A percentile compares a stretch with the other conserved stretches of the same genome.
These are phyloP conservation scores for Blastomussa wellsi DNA, from an alignment of 92 coral and sea anemone genomes.

Conservation along the genomic window DNA sequence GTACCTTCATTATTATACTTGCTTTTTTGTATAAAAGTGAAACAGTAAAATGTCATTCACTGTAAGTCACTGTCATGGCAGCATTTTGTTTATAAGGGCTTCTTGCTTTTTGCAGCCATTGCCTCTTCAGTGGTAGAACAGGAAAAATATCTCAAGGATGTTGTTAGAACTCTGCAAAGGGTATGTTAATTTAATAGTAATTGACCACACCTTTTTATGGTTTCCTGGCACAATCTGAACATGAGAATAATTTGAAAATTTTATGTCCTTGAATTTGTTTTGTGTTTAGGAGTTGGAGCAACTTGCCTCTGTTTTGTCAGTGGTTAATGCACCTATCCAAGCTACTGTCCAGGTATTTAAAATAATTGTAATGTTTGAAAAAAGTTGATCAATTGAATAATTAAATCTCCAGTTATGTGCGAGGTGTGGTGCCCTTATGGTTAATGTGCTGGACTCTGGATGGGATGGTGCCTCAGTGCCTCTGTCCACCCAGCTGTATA, in stretches of 20 bases:
- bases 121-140: conserved; percentile 81
- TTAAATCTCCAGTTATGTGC: too few species aligned
- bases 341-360: conserved; percentile 85
- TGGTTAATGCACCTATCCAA: conserved; percentile 95
- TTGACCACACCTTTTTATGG: neutral
- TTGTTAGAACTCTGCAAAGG: conserved; percentile 85
- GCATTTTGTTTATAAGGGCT: neutral
- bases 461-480: too few species aligned
- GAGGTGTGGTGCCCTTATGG: too few species aligned
- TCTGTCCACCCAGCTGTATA: too few species aligned
- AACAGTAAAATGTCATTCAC: neutral
- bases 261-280: neutral
- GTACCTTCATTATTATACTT: conserved; percentile 26
- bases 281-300: conserved; percentile 87
- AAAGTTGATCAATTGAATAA: neutral
- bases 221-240: neutral
- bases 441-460: too few species aligned
- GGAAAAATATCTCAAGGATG: conserved; percentile 76
- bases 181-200: conserved; percentile 28
- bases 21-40: neutral
- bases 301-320: conserved; percentile 85
- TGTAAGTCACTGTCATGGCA: neutral
- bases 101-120: conserved; percentile 58
- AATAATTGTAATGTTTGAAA: neutral
- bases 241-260: neutral